phyloP scores from a whole-genome alignment of 2,797 vertebrate genomes.

The Trachurus trachurus region DNA sequence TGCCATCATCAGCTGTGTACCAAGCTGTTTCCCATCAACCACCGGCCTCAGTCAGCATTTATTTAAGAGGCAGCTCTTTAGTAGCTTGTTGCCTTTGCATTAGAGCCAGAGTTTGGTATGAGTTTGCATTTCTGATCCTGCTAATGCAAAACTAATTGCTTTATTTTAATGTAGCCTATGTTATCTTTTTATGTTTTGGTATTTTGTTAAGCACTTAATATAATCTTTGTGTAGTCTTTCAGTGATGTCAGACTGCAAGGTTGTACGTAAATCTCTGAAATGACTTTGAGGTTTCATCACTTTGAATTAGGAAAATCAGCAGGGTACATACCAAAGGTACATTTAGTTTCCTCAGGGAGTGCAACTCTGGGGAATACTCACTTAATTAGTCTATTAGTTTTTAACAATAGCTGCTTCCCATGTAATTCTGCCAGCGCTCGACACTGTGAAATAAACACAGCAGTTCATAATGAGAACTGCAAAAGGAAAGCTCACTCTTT shows the following conservation, averaged over 20 bases:
- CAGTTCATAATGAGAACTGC: conserved; percentile 40
- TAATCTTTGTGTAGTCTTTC: not conserved
- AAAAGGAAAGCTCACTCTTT: conserved; percentile 9
- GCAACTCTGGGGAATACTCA: not conserved
- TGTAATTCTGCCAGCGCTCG: not conserved
- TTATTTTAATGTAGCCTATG: not conserved
- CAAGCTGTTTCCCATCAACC: not conserved
- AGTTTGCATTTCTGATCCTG: not conserved
- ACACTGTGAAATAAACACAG: no score
- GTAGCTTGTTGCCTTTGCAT: not conserved
- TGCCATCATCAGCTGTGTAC: no score
- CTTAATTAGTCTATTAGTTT: not conserved
- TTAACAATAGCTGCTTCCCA: not conserved
- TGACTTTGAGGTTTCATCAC: not conserved
- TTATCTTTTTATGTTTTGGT: not conserved
- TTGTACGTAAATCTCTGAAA: not conserved
- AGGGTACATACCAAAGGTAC: not conserved
- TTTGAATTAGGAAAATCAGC: not conserved
- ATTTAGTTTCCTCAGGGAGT: not conserved
- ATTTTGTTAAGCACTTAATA: not conserved
- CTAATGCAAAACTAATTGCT: not conserved
- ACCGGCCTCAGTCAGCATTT: not conserved
- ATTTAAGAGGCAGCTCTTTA: not conserved
- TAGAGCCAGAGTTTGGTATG: not conserved
- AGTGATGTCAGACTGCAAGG: not conserved